Conservation (phyloP, 2,797 vertebrate species). For the Spatula clypeata region DNA sequence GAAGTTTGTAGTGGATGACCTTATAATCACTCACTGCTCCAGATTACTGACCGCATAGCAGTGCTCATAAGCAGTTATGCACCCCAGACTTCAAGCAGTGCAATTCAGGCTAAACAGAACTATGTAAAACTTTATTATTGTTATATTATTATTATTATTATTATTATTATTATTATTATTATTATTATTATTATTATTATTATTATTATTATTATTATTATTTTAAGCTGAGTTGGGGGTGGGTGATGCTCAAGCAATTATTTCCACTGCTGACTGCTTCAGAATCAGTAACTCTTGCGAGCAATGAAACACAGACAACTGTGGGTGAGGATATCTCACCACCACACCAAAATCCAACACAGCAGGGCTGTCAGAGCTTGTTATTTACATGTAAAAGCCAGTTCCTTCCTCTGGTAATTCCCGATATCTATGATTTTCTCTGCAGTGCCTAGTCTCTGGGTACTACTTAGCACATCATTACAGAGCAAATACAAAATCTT, state of each 20-base stretch:
- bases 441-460: neutral
- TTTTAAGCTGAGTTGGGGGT: neutral
- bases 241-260: neutral
- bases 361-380: neutral
- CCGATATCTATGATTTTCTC: neutral
- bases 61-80: fast-evolving
- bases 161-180: no score
- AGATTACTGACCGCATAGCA: neutral
- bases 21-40: neutral
- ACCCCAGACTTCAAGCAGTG: fast-evolving
- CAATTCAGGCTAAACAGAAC: neutral
- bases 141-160: no score
- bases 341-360: neutral
- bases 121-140: neutral
- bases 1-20: neutral
- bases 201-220: no score
- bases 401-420: neutral
- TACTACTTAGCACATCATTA: neutral
- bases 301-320: neutral
- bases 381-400: neutral
- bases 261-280: neutral
- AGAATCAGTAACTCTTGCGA: neutral
- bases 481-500: neutral
- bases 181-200: no score
- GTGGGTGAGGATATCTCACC: neutral